Percentiles rank a stretch among this genome's conserved stretches.
Evolutionary conservation across 92 coral and sea anemone genomes (phyloP).

Genomic region (Metridium senile): DNA sequence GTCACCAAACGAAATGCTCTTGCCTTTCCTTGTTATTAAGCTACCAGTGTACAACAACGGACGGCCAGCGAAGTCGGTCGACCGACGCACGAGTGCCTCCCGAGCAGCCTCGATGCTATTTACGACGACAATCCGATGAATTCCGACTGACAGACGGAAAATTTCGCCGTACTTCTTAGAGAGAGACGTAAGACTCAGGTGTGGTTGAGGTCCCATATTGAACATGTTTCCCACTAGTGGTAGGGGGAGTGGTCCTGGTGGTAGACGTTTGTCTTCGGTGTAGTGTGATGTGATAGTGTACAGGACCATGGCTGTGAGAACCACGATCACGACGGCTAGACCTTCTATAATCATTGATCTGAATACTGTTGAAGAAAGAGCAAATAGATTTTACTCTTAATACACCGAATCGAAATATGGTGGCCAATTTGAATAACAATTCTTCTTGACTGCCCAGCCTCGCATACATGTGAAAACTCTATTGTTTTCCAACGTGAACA

Average conservation of each 20-base stretch:
- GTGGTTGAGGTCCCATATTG: conserved; percentile 86
- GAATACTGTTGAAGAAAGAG: not conserved
- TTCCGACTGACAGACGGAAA: conserved; percentile 88
- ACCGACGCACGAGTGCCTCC: conserved; percentile 90
- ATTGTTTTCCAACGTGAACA: too few species aligned
- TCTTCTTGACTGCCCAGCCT: too few species aligned
- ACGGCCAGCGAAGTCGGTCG: conserved; percentile 93
- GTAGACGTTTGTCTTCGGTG: conserved; percentile 70
- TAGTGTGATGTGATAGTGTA: conserved; percentile 53
- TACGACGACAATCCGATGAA: conserved; percentile 89
- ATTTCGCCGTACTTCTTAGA: conserved; percentile 82
- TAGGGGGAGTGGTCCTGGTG: conserved; percentile 95
- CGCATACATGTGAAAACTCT: too few species aligned
- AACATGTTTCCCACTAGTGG: conserved; percentile 98
- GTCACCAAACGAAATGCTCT: conserved; percentile 90
- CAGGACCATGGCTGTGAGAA: conserved; percentile 37
- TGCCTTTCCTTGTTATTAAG: conserved; percentile 88
- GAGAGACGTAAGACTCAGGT: conserved; percentile 77
- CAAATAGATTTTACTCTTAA: not conserved
- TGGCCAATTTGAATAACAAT: too few species aligned
- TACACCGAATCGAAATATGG: too few species aligned
- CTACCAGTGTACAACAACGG: conserved; percentile 86
- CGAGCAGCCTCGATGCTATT: conserved; percentile 92
- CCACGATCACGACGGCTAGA: conserved; percentile 48
- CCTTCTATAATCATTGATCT: conserved; percentile 63